Evolutionary conservation across 1,140 invertebrate species (phyloP).

Genomic region (Onthophagus taurus): DNA sequence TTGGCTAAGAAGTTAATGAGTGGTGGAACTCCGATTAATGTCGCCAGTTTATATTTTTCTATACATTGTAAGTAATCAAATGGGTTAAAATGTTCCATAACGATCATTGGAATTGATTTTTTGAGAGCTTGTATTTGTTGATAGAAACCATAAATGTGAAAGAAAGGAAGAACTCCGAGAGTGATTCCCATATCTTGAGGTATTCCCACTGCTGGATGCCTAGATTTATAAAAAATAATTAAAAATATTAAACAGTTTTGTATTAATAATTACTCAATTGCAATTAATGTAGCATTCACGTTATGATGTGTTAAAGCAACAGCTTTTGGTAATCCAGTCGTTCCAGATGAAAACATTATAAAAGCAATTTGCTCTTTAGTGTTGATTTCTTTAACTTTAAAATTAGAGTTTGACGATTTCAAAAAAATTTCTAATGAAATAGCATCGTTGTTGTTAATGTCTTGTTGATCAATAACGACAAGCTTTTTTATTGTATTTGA

Average conservation of each 20-base stretch:
- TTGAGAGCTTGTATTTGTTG: neutral
- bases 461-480: slow-evolving; percentile 16
- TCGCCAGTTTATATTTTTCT: slow-evolving; percentile 11
- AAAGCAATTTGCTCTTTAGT: slow-evolving; percentile 26
- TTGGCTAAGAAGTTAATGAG: slow-evolving; percentile 12
- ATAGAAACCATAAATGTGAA: slow-evolving; percentile 5
- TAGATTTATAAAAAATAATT: neutral
- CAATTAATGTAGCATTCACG: slow-evolving; percentile 24
- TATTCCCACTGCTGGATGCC: neutral
- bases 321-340: slow-evolving; percentile 69
- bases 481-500: slow-evolving; percentile 20
- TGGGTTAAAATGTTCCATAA: slow-evolving; percentile 6
- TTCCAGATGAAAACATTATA: slow-evolving; percentile 49
- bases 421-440: neutral
- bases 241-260: neutral
- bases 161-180: slow-evolving; percentile 2
- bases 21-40: slow-evolving; percentile 7
- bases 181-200: neutral
- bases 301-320: slow-evolving; percentile 61
- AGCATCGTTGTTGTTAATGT: neutral
- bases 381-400: neutral
- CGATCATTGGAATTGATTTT: neutral
- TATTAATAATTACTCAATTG: neutral
- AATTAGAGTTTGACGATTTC: neutral
- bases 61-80: slow-evolving; percentile 10